Percentiles rank a stretch among this genome's conserved stretches.
These are phyloP conservation scores for Drosophila testacea DNA, from an alignment of 2,888 invertebrate genomes.

Conservation along the genomic window DNA sequence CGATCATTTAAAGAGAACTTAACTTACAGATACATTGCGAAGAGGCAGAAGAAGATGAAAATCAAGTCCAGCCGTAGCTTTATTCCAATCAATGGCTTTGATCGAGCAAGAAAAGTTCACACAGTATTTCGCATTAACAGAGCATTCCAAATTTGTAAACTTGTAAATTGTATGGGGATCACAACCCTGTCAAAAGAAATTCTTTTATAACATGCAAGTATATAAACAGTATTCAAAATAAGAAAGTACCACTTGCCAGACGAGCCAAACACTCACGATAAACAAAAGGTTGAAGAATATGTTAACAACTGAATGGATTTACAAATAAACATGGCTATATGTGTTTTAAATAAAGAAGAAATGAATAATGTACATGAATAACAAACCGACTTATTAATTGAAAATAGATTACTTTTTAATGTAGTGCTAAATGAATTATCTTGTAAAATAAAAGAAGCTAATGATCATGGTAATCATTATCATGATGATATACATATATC, in stretches of 20 bases:
- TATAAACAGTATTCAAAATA: not conserved
- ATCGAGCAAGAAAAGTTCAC: not conserved
- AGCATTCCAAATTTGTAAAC: constrained; percentile 27
- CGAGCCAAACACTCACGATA: too few species aligned
- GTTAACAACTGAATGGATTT: too few species aligned
- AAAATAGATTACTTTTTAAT: constrained; percentile 3
- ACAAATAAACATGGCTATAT: too few species aligned
- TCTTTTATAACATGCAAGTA: not conserved
- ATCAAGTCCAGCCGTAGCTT: not conserved
- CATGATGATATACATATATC: too few species aligned
- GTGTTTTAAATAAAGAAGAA: too few species aligned
- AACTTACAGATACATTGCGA: too few species aligned
- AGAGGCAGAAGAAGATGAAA: not conserved
- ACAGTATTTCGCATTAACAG: not conserved
- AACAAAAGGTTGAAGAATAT: too few species aligned
- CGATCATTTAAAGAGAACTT: too few species aligned
- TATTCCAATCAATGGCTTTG: constrained; percentile 19
- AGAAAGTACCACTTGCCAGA: too few species aligned
- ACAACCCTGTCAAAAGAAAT: not conserved
- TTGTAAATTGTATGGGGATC: constrained; percentile 9
- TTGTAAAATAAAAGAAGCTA: too few species aligned
- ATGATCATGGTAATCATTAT: too few species aligned
- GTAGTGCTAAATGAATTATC: not conserved
- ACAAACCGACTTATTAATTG: not conserved
- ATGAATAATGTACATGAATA: not conserved